Base-by-base conservation (phyloP, 2,113 vertebrate genomes). In the Aix galericulata region DNA sequence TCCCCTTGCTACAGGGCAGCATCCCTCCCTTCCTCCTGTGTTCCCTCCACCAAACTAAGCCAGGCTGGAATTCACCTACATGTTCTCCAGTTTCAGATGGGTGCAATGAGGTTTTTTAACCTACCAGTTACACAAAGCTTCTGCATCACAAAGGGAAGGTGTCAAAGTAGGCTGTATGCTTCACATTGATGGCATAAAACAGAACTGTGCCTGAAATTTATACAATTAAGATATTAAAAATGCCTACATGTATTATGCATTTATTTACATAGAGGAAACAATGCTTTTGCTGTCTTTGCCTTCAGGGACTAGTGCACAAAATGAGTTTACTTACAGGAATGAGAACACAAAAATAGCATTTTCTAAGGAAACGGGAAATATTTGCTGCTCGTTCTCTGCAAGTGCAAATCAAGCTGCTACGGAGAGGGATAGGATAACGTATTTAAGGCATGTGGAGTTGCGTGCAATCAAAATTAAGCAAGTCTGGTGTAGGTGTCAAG, bases 281-380 rank as follows among this genome's bases (percentile, higher is more conserved):
- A 53, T 86, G 52, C 67, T 82, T 82, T 79, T 78, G 46, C 32
- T 82, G 34, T 58, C 36, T 66, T 56, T 94, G 80, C 29, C 76
- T 72, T 88, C 72, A 82, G 87, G 71, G 56, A 79, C 29, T 58
- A 58, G 34, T 72, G 76, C 64, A 63, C 56, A 67, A 86, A 77
- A 82, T 1, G 26, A 93, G 66, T 71, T 60, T 86, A 29, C 62
- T 88, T 93, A 88, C 36, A 86, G 75, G 76, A 93, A 82, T 10
- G 50, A 56, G 84, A 86, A 67, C 18, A 62, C 55, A 87, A 81
- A 89, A 84, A 64, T 13, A 83, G 48, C 63, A 55, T 83, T 89
- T 89, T 89, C 53, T 73, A 73, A 91, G 85, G 64, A 84, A 93
- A 81, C 17, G 74, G 68, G 68, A 81, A 89, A 77, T 63, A 73